Conservation (phyloP, 2,113 vertebrate species). For the Delphinus delphis region DNA sequence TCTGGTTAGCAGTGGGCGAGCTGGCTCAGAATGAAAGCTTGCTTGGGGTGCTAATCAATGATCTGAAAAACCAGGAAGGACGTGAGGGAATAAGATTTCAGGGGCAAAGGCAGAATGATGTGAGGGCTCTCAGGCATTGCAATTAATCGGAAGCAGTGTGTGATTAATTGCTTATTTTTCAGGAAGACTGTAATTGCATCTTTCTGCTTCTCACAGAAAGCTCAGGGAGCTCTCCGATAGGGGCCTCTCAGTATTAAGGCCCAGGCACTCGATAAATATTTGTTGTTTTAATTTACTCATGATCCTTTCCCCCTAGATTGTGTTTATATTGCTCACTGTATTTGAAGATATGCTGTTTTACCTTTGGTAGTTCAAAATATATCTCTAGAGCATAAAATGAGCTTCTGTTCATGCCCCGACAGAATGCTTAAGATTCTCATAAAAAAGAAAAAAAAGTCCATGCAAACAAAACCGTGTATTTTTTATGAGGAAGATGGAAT, state of each 20-base stretch:
- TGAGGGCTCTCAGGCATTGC: not conserved
- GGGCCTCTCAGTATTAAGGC: conserved; percentile 9
- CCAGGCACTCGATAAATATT: conserved; percentile 1
- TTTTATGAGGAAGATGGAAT: conserved; percentile 32
- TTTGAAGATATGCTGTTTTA: conserved; percentile 23
- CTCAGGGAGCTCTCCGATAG: conserved; percentile 18
- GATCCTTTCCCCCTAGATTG: not conserved
- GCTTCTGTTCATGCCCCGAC: not conserved
- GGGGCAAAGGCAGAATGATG: conserved; percentile 48
- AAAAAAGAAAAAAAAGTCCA: conserved; percentile 8
- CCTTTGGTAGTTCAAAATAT: conserved; percentile 42
- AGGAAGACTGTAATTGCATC: conserved; percentile 45
- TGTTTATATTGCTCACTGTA: conserved; percentile 39
- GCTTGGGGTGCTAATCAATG: not conserved
- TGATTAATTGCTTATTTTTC: conserved; percentile 71
- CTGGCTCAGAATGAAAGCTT: not conserved
- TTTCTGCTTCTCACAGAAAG: conserved; percentile 31
- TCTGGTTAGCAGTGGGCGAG: not conserved
- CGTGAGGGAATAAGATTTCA: conserved; percentile 32
- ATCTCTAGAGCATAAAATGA: not conserved
- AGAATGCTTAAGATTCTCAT: conserved; percentile 51
- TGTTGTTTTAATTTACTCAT: conserved; percentile 50
- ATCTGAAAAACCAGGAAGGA: not conserved
- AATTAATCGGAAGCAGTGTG: conserved; percentile 31
- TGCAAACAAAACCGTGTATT: not conserved